Base-by-base conservation (phyloP, 1,140 invertebrate species). In the Trinorchestia longiramus region DNA sequence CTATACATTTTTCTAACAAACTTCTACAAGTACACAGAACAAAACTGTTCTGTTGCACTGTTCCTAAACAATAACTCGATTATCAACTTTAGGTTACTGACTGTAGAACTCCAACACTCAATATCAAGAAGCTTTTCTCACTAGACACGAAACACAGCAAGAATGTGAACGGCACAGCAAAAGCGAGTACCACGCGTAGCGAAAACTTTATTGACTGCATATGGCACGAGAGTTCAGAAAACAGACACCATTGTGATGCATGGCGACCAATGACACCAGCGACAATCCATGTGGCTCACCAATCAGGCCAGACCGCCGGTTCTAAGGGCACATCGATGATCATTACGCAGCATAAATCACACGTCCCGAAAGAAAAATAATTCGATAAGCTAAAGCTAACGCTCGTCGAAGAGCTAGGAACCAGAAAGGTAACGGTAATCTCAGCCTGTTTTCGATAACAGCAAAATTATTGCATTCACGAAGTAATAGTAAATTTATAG, bases 301-400 rank as follows among this genome's bases (percentile, higher is more conserved):
- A 94, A 94, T 94, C 92, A 94, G 4, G 44, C 92, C 1, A 45
- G 88, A 42, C 88, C 92, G 92, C 43, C 43, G 36, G 43, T 47
- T 94, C 43, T 47, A 45, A 47, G 44, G 92, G 40, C 92, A 40
- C 92, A 90, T 36, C 40, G 92, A 43, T 36, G 92, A 94, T 94
- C 92, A 94, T 94, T 94, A 94, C 92, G 92, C 92, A 0, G 92
- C 92, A 94, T 94, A 94, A 94, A 94, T 94, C 92, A 94, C 41
- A 94, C 44, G 41, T 45, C 43, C 11, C 45, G 3, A 45, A 47
- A 17, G 41, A 45, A 94, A 94, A 43, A 28, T 45, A 43, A 40
- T 47, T 94, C n/a, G n/a, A n/a, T n/a, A n/a, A n/a, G n/a, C n/a
- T n/a, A n/a, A 94, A 43, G 19, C 40, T 17, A 44, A 94, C 92